These are phyloP conservation scores for Aurelia aurita DNA, from an alignment of 30 jellyfish, hydroid and myxozoan genomes.

Conservation along the genomic window DNA sequence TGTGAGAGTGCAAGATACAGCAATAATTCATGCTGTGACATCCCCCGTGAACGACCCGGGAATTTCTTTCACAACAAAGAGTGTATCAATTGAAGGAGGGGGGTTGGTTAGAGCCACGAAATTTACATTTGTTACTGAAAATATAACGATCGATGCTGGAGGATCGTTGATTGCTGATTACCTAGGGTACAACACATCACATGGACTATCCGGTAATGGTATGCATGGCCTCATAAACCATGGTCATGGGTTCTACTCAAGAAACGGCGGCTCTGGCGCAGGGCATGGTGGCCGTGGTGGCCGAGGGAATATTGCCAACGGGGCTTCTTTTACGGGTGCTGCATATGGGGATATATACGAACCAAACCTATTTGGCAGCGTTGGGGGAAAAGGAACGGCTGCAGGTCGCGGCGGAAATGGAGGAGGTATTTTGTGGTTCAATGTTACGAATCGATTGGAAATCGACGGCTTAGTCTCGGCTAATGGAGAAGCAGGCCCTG, in stretches of 20 bases:
- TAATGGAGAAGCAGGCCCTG: constrained; percentile 60
- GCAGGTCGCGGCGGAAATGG: constrained; percentile 73
- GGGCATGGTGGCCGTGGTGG: constrained; percentile 82
- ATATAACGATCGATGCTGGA: constrained; percentile 63
- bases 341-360: constrained; percentile 72
- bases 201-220: constrained; percentile 54
- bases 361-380: constrained; percentile 63
- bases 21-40: constrained; percentile 58
- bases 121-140: constrained; percentile 70
- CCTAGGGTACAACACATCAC: constrained; percentile 74
- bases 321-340: constrained; percentile 79
- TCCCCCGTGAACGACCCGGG: constrained; percentile 81
- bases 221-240: constrained; percentile 61
- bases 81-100: constrained; percentile 70
- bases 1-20: constrained; percentile 74
- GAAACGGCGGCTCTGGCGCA: constrained; percentile 73
- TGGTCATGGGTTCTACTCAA: constrained; percentile 66
- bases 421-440: constrained; percentile 71
- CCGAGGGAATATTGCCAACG: constrained; percentile 50
- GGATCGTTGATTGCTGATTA: constrained; percentile 68
- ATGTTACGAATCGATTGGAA: constrained; percentile 59
- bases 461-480: constrained; percentile 71
- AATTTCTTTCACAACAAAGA: constrained; percentile 32
- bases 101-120: constrained; percentile 67
- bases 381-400: constrained; percentile 47